Base-by-base conservation (phyloP, 2,888 invertebrate genomes). In the Leistus spinibarbis region DNA sequence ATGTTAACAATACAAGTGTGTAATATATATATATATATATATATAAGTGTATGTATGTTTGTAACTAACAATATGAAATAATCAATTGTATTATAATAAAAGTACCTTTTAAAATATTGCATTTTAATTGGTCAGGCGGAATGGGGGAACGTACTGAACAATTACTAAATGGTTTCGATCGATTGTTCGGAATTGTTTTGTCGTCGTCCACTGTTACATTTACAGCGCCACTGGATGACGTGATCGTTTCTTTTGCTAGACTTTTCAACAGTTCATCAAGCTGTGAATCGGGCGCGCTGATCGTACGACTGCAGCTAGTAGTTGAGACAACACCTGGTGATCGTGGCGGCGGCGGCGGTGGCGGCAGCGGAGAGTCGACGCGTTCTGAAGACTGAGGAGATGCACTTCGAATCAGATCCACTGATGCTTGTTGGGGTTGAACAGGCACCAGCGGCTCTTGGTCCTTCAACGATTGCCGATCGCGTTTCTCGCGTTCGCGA, bases 111-210 rank as follows among this genome's bases (percentile, higher is more conserved):
- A 97, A 88, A 84, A 97, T 97, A 87, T 95, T 97, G 86, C 97
- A 97, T 86, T 97, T 98, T 77, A 97, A 90, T 83, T 96, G 95
- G 78, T 96, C 95, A 7, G 95, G 95, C 63, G 96, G 96, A 76
- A 97, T 89, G 20, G 94, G 92, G 16, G 24, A 13, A 40, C 60
- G 60, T 10, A 22, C 20, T 19, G 19, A 19, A 10, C 60, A 10
- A 17, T 60, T 20, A 79, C 91, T 87, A 79, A 91, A 90, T 82
- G 91, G 88, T 83, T 91, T 91, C 62, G 89, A 87, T 9, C 68
- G 19, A 85, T 93, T 93, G 82, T 93, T 93, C 74, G 92, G 92
- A 79, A 91, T 87, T 78, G 88, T 74, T 10, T 91, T 89, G 16
- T 87, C 88, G 80, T 91, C 89, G 82, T 92, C 92, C 79, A 90